A percentile compares a stretch with the other conserved stretches of the same genome.
These are phyloP conservation scores for Oceanodroma tethys DNA, from an alignment of 2,113 vertebrate genomes.

Conservation along the genomic window DNA sequence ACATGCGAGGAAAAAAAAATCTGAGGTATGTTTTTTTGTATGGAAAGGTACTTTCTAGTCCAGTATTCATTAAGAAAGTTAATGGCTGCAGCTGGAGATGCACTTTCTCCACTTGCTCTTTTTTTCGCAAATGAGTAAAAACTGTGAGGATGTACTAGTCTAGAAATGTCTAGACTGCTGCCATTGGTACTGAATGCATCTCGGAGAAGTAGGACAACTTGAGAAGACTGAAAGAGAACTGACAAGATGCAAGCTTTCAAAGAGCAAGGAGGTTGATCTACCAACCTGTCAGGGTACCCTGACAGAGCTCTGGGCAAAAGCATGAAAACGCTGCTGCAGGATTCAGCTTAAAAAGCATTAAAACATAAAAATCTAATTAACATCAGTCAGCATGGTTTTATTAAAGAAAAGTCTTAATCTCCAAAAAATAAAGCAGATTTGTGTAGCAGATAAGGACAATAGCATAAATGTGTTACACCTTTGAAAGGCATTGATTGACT, in stretches of 20 bases:
- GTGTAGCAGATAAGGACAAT: not conserved
- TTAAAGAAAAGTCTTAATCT: not conserved
- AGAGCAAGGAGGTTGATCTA: not conserved
- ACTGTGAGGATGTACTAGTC: not conserved
- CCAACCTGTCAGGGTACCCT: not conserved
- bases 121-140: not conserved
- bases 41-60: not conserved
- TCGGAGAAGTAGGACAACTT: not conserved
- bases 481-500: not conserved
- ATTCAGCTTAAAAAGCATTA: not conserved
- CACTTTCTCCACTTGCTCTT: not conserved
- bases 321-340: not conserved
- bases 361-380: not conserved
- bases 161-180: not conserved
- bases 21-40: not conserved
- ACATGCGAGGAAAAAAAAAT: not conserved
- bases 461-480: not conserved
- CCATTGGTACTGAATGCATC: not conserved
- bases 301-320: not conserved
- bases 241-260: not conserved
- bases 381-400: not conserved
- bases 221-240: not conserved
- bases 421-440: not conserved
- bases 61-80: not conserved
- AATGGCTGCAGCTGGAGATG: not conserved